A percentile compares a stretch with the other conserved stretches of the same genome.
Evolutionary conservation across 2,113 vertebrate genomes (phyloP).

Genomic region (Chamaetylas fuelleborni): DNA sequence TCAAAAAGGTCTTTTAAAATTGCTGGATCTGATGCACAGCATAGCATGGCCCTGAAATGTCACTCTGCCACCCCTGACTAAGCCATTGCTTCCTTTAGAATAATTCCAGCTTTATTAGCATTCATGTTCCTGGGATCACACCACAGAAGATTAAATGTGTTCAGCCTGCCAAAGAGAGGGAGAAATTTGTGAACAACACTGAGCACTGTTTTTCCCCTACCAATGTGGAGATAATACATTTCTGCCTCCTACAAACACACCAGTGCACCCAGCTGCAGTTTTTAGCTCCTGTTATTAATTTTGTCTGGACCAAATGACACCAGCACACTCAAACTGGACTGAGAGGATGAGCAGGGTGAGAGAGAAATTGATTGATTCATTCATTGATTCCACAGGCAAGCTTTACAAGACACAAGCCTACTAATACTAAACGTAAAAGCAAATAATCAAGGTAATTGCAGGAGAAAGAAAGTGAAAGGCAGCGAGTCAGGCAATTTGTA

Average conservation of each 20-base stretch:
- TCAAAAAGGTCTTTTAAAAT: conserved; percentile 20
- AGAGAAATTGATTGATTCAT: not conserved
- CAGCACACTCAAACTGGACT: not conserved
- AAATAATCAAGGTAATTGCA: not conserved
- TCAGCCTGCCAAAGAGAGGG: not conserved
- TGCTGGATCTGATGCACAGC: not conserved
- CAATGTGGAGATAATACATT: not conserved
- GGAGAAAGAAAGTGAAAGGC: not conserved
- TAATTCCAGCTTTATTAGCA: not conserved
- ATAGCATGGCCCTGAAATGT: not conserved
- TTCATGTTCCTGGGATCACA: not conserved
- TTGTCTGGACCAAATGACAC: not conserved
- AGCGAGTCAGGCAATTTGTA: not conserved
- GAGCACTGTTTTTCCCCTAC: not conserved
- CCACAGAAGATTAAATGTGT: not conserved
- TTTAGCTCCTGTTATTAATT: not conserved
- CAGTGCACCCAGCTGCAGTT: not conserved
- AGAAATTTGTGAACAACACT: not conserved
- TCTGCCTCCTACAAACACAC: not conserved
- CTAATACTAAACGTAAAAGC: not conserved
- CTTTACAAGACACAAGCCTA: not conserved
- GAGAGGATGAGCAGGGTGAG: not conserved
- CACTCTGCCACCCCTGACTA: not conserved
- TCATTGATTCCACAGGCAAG: not conserved
- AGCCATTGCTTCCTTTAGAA: not conserved